A percentile compares a stretch with the other conserved stretches of the same genome.
Conservation (phyloP, 2,797 vertebrate species). For the Hoplostethus atlanticus region DNA sequence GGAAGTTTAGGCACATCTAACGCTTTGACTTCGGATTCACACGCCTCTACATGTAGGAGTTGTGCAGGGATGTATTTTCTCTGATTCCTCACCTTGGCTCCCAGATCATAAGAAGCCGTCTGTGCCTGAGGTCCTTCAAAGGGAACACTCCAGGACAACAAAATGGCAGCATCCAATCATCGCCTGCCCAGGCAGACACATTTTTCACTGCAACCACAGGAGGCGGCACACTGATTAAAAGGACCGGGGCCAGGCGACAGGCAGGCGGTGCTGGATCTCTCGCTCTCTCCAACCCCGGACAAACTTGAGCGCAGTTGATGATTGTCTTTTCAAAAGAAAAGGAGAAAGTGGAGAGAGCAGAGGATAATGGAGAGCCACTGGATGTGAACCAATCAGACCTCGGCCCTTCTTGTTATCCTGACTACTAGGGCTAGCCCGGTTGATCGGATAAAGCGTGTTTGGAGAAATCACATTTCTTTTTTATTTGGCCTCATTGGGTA, state of each 20-base stretch:
- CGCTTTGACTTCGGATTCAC: too few species aligned
- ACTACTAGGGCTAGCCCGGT: too few species aligned
- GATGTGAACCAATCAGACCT: constrained; percentile 15
- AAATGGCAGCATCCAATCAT: constrained; percentile 60
- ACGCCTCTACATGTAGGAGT: too few species aligned
- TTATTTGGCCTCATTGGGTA: too few species aligned
- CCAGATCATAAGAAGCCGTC: constrained; percentile 17
- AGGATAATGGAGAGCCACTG: constrained; percentile 6
- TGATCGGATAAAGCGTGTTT: too few species aligned
- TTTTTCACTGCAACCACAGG: constrained; percentile 43
- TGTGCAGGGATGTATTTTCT: background rate
- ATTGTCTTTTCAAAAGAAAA: constrained; percentile 9
- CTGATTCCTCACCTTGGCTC: constrained; percentile 13
- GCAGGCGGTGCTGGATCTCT: constrained; percentile 36
- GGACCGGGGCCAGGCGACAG: constrained; percentile 31
- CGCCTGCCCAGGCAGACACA: constrained; percentile 20
- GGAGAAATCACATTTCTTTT: too few species aligned
- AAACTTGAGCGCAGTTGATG: constrained; percentile 5
- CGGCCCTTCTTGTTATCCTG: constrained; percentile 18
- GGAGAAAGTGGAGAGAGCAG: constrained; percentile 11
- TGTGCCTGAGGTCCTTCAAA: constrained; percentile 32
- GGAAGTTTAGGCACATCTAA: too few species aligned
- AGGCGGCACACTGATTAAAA: constrained; percentile 51
- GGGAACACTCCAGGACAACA: constrained; percentile 26
- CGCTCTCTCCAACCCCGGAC: constrained; percentile 6